These are phyloP conservation scores for Pyrochroa serraticornis DNA, from an alignment of 2,888 invertebrate species.

Conservation along the genomic window DNA sequence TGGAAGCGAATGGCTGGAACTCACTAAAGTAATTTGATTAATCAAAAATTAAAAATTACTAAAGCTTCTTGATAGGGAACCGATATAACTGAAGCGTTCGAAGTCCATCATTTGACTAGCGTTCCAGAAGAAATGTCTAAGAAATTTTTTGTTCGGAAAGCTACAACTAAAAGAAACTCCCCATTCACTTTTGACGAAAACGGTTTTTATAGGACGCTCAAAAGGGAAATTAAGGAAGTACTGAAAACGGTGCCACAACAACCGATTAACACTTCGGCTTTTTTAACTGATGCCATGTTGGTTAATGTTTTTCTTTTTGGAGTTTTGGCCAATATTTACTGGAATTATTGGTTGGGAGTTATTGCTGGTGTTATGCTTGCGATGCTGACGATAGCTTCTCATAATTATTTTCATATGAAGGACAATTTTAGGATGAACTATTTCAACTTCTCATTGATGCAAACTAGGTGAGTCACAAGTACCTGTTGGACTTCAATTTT, in stretches of 20 bases:
- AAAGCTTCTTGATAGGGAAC: constrained; percentile 63
- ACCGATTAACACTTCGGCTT: constrained; percentile 49
- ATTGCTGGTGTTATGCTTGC: constrained; percentile 65
- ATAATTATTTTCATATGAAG: constrained; percentile 78
- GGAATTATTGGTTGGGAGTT: constrained; percentile 55
- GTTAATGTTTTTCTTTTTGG: constrained; percentile 43
- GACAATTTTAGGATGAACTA: constrained; percentile 82
- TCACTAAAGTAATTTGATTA: constrained; percentile 64
- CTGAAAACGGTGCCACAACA: constrained; percentile 62
- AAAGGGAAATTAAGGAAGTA: constrained; percentile 57
- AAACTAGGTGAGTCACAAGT: constrained; percentile 62
- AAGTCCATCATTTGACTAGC: constrained; percentile 71
- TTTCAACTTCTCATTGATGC: constrained; percentile 72
- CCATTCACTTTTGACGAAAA: constrained; percentile 75
- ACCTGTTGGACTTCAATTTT: no score
- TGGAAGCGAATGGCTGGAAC: constrained; percentile 75
- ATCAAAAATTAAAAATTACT: constrained; percentile 1
- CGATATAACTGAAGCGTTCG: constrained; percentile 82
- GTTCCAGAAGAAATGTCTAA: constrained; percentile 62
- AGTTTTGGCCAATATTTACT: constrained; percentile 48
- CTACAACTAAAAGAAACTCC: constrained; percentile 68
- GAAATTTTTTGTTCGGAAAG: constrained; percentile 71
- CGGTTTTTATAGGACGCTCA: constrained; percentile 77
- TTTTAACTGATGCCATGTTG: constrained; percentile 56
- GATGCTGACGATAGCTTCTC: constrained; percentile 67